phyloP scores from a whole-genome alignment of 2,888 invertebrate genomes.

The Archaeoteleia sp. region DNA sequence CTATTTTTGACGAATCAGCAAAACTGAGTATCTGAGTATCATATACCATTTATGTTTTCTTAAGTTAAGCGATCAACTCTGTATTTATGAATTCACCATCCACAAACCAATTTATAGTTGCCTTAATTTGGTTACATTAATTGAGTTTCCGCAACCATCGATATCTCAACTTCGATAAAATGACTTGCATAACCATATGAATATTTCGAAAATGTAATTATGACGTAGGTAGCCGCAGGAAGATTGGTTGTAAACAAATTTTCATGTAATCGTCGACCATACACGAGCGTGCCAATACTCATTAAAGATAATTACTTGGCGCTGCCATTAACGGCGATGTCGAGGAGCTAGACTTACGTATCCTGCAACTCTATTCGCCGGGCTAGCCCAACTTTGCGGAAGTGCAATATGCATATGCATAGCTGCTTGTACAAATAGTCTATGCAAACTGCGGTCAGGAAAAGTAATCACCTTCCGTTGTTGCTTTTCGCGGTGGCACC shows the following conservation, averaged over 20 bases:
- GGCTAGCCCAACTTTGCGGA: constrained; percentile 30
- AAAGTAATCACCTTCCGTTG: constrained; percentile 53
- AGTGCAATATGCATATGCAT: constrained; percentile 54
- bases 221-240: constrained; percentile 13
- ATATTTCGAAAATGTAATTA: too few species aligned
- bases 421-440: constrained; percentile 52
- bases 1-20: too few species aligned
- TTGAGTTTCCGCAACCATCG: too few species aligned
- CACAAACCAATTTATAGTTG: too few species aligned
- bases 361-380: constrained; percentile 15
- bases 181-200: too few species aligned
- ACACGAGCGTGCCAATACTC: constrained; percentile 43
- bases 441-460: constrained; percentile 50
- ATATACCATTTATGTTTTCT: too few species aligned
- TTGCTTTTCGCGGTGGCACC: constrained; percentile 37
- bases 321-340: constrained; percentile 27
- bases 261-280: constrained; percentile 19
- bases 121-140: too few species aligned
- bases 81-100: too few species aligned
- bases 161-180: too few species aligned
- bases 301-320: constrained; percentile 47
- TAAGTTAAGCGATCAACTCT: too few species aligned
- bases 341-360: constrained; percentile 34
- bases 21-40: too few species aligned
- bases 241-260: constrained; percentile 37